phyloP scores from a whole-genome alignment of 2,113 vertebrate species.

The Hiodon alosoides region DNA sequence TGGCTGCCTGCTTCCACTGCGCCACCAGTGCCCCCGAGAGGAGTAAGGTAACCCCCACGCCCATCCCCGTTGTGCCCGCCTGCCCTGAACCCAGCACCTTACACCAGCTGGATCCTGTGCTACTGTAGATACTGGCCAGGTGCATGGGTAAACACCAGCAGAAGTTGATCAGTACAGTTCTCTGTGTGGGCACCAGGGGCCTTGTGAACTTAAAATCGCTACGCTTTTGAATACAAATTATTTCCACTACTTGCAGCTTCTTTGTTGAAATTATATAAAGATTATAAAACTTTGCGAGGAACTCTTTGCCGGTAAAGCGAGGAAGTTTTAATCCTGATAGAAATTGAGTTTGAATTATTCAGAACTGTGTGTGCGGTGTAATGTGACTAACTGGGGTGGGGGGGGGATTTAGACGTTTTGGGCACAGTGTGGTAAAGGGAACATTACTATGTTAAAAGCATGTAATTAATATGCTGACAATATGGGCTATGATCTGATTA shows the following conservation, averaged over 20 bases:
- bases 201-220: conserved; percentile 1
- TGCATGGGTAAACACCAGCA: too few species aligned
- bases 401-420: conserved; percentile 4
- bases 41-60: conserved; percentile 73
- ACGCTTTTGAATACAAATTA: conserved; percentile 15
- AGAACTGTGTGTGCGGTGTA: conserved; percentile 7
- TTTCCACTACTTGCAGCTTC: background rate
- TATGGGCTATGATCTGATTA: too few species aligned
- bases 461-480: too few species aligned
- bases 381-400: conserved; percentile 16
- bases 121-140: too few species aligned
- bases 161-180: background rate
- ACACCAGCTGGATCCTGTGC: background rate
- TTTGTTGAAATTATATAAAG: background rate
- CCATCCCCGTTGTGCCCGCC: conserved; percentile 15
- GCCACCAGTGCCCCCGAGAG: conserved; percentile 70
- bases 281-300: conserved; percentile 11
- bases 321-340: conserved; percentile 13
- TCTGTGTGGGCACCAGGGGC: background rate
- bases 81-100: background rate
- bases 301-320: conserved; percentile 17
- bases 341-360: conserved; percentile 22
- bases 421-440: too few species aligned
- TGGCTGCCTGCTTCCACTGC: conserved; percentile 71
- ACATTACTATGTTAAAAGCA: too few species aligned